Evolutionary conservation across 2,797 vertebrate species (phyloP).

Genomic region (Taenioides sp.): DNA sequence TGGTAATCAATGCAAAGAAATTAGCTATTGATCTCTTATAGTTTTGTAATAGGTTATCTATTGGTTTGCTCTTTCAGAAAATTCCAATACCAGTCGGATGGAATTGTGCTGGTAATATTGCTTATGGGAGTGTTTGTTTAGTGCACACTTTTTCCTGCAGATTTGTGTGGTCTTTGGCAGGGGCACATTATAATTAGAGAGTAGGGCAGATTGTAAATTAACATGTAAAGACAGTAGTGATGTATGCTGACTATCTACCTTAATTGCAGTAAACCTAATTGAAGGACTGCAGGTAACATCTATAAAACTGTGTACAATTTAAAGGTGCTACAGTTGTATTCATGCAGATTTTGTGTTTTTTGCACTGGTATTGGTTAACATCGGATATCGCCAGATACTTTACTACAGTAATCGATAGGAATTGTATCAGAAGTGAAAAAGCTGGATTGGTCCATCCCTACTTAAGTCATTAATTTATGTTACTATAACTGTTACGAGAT

Average conservation of each 20-base stretch:
- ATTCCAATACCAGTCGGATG: conserved; percentile 89
- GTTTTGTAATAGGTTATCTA: conserved; percentile 94
- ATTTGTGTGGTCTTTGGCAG: conserved; percentile 39
- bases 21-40: conserved; percentile 97
- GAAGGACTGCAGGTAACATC: not conserved
- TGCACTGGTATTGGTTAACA: no score
- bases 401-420: no score
- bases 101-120: conserved; percentile 81
- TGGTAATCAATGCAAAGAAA: conserved; percentile 94
- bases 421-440: no score
- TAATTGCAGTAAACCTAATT: not conserved
- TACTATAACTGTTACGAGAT: no score
- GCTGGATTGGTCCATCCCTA: no score
- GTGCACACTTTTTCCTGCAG: conserved; percentile 15
- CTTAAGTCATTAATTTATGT: no score
- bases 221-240: conserved; percentile 58
- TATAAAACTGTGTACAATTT: not conserved
- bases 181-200: conserved; percentile 87
- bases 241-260: not conserved
- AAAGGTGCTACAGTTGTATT: no score
- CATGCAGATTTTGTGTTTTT: no score
- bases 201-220: conserved; percentile 81
- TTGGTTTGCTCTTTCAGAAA: conserved; percentile 96
- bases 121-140: conserved; percentile 42
- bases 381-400: no score